phyloP scores from a whole-genome alignment of 2,888 invertebrate species.

The Agrotis ipsilon region DNA sequence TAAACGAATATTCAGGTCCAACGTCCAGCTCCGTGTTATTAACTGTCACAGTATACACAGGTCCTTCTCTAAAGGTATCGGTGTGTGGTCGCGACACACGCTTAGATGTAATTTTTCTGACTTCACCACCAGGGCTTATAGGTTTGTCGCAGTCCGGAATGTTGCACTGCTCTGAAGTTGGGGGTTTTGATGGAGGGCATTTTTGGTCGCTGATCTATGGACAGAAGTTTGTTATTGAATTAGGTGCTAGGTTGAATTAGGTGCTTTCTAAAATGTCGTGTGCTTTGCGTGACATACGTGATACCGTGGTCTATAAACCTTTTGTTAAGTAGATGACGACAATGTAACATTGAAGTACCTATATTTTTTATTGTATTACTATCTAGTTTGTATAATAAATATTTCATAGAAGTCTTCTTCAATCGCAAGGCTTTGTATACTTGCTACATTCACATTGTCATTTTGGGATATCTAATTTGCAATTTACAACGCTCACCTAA shows the following conservation, averaged over 20 bases:
- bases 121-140: constrained; percentile 58
- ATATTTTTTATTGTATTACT: no score
- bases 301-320: no score
- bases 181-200: constrained; percentile 81
- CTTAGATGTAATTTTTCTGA: constrained; percentile 74
- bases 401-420: no score
- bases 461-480: neutral
- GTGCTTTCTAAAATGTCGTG: no score
- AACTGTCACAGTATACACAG: constrained; percentile 82
- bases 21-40: constrained; percentile 81
- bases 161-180: constrained; percentile 78
- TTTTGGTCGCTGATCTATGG: constrained; percentile 85
- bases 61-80: constrained; percentile 83
- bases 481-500: neutral
- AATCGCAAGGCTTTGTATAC: no score
- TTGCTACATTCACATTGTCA: no score
- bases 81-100: constrained; percentile 72
- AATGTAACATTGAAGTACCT: no score
- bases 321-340: no score
- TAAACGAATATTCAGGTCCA: constrained; percentile 85
- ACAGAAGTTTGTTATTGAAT: constrained; percentile 5
- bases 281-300: no score
- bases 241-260: no score
- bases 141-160: constrained; percentile 79
- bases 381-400: no score